Conservation (phyloP, 2,888 invertebrate genomes). For the Scelioninae gen. 2 region DNA sequence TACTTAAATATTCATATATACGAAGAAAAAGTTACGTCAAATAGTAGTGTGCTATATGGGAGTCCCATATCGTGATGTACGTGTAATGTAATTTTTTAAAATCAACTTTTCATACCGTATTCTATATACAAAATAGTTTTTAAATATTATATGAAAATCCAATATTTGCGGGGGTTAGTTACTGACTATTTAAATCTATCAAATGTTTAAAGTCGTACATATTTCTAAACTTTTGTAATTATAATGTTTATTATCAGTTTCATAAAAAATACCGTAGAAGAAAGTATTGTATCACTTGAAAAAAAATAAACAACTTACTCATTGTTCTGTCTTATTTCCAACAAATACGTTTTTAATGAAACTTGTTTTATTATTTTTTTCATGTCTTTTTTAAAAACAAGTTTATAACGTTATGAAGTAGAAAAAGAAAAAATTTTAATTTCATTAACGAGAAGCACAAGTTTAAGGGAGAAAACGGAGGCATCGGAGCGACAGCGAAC, state of each 20-base stretch:
- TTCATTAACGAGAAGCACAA: conserved; percentile 71
- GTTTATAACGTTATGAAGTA: conserved; percentile 68
- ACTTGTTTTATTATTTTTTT: conserved; percentile 38
- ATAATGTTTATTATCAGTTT: too few species aligned
- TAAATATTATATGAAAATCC: too few species aligned
- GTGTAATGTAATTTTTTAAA: too few species aligned
- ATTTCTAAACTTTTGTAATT: conserved; percentile 6
- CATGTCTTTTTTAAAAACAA: conserved; percentile 39
- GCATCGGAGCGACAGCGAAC: conserved; percentile 71
- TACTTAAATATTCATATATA: too few species aligned
- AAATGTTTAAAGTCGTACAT: conserved; percentile 5
- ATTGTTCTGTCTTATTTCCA: conserved; percentile 33
- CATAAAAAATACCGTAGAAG: not conserved
- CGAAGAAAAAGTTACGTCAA: too few species aligned
- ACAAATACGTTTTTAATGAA: conserved; percentile 32
- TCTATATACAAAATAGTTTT: too few species aligned
- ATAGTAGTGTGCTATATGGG: too few species aligned
- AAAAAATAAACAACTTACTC: conserved; percentile 17
- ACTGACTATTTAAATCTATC: not conserved
- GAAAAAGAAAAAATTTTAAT: conserved; percentile 64
- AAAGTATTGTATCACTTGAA: conserved; percentile 18
- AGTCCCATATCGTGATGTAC: too few species aligned
- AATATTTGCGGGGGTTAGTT: conserved; percentile 29
- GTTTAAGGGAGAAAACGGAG: conserved; percentile 70
- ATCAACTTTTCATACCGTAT: too few species aligned